Evolutionary conservation across 2,113 vertebrate genomes (phyloP), one percentile per base, ranked within the genome.

Genomic region (Macrotus californicus): DNA sequence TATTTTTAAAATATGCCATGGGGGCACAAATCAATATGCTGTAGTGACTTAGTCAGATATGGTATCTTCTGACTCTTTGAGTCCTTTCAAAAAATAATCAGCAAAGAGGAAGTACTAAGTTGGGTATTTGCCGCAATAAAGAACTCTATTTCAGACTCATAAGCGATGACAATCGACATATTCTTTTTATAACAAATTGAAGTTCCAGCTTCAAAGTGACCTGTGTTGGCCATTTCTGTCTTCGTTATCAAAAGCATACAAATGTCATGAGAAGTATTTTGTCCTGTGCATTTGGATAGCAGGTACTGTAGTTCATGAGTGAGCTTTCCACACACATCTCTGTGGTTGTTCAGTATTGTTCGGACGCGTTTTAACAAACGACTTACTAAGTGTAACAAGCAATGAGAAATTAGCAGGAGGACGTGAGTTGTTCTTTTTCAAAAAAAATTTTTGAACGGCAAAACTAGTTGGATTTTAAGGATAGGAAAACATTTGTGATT

Each of bases 201-300:
- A 81, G 72, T 93, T 43, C 13, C 29, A 77, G 59, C 84, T 94
- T 95, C 77, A 90, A 46, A 96, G 66, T 36, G 56, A 89, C 80
- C 1, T 0, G 13, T 94, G 5, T 64, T 85, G 29, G 56, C 97
- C 96, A 90, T 19, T 70, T 95, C 67, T 16, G 56, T n/a, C 29
- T 96, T 94, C 84, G 95, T 94, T 92, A 81, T 91, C 64, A 95
- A 95, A 97, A 96, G 10, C 67, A 72, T 39, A 85, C 76, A 96
- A 79, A 91, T 83, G 75, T 0, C 0, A 72, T 94, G 69, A 91
- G 70, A 96, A 93, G 54, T 95, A 90, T 96, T 97, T 97, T 94
- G 81, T 96, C 22, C 2, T 77, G 29, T 61, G 21, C 34, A 92
- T 95, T 96, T 96, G 77, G 75, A 96, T 85, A 95, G 41, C 59